Percentiles rank a stretch among this genome's conserved stretches.
Evolutionary conservation across 37 sponge, comb jelly and placozoan genomes (phyloP).

Genomic region (Diacarnus erythraeanus): DNA sequence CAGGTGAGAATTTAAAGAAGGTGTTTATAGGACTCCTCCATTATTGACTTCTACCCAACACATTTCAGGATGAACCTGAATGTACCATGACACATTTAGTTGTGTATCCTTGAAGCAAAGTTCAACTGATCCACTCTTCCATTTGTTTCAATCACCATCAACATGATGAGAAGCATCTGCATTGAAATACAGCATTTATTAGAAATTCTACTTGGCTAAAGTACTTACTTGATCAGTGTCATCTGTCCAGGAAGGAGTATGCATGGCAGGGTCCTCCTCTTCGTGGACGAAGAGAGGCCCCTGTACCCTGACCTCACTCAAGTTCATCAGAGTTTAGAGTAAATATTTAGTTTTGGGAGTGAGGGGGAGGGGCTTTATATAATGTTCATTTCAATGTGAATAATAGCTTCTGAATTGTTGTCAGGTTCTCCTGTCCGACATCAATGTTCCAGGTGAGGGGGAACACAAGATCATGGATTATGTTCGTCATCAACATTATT

Average conservation of each 20-base stretch:
- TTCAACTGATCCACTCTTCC: constrained; percentile 64
- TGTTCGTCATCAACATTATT: constrained; percentile 87
- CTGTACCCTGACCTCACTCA: too few relatives aligned
- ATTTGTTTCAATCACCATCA: constrained; percentile 53
- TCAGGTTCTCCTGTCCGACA: constrained; percentile 96
- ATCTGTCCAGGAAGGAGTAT: too few relatives aligned
- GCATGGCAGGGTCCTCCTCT: too few relatives aligned
- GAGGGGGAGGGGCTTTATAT: too few relatives aligned
- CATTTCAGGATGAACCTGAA: constrained; percentile 96
- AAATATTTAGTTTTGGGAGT: too few relatives aligned
- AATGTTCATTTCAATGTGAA: too few relatives aligned
- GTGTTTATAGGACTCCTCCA: constrained; percentile 70
- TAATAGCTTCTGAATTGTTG: too few relatives aligned
- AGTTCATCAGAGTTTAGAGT: too few relatives aligned
- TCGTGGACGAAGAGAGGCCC: too few relatives aligned
- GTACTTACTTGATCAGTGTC: constrained; percentile 83
- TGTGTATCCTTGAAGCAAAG: constrained; percentile 75
- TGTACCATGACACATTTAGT: constrained; percentile 77
- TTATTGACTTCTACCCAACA: constrained; percentile 99
- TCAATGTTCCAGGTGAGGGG: constrained; percentile 98
- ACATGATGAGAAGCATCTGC: constrained; percentile 84
- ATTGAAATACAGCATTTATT: neutral
- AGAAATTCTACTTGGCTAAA: too few relatives aligned
- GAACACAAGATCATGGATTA: constrained; percentile 99
- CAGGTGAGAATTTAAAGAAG: too few relatives aligned